Evolutionary conservation across 2,113 vertebrate species (phyloP).

Genomic region (Sitta europaea): DNA sequence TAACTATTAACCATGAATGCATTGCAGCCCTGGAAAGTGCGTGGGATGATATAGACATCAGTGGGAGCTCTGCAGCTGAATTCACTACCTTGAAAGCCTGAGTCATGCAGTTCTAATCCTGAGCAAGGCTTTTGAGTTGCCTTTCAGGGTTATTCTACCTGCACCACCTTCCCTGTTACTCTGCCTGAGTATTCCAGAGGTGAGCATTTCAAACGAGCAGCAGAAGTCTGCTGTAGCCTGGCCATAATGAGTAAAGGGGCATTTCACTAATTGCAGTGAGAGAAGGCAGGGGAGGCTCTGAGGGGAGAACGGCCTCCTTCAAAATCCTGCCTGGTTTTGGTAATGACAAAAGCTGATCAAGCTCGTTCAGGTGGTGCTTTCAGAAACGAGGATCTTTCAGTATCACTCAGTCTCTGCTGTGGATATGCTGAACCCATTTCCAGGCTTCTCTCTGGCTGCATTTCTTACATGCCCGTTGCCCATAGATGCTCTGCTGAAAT

Average conservation of each 20-base stretch:
- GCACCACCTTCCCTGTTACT: background rate
- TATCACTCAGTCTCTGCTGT: background rate
- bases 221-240: background rate
- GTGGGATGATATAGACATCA: background rate
- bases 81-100: slow-evolving; percentile 33
- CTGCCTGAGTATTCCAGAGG: background rate
- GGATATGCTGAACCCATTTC: background rate
- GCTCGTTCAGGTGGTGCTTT: background rate
- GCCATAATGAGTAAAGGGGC: background rate
- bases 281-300: background rate
- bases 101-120: slow-evolving; percentile 37
- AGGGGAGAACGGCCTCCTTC: background rate
- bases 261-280: background rate
- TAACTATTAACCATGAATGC: background rate
- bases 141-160: background rate
- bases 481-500: background rate
- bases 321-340: background rate
- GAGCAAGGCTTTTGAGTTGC: background rate
- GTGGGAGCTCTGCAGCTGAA: slow-evolving; percentile 39
- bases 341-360: background rate
- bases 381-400: background rate
- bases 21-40: background rate
- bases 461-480: background rate
- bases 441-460: background rate
- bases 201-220: background rate